Conservation (phyloP, 2,888 invertebrate species). For the Tipula helvola region DNA sequence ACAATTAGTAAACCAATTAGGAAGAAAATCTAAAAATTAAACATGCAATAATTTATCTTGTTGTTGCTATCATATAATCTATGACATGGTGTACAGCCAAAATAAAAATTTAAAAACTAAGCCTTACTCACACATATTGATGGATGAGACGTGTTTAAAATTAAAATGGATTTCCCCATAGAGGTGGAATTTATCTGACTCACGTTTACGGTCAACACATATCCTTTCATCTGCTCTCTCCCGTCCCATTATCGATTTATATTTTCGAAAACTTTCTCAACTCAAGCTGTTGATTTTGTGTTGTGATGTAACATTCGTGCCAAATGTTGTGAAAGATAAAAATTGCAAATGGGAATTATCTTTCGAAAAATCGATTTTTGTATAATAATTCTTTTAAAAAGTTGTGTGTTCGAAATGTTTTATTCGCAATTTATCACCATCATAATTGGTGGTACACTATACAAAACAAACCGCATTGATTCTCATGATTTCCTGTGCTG, state of each 20-base stretch:
- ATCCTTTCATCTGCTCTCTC: background rate
- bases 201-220: background rate
- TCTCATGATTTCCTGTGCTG: background rate
- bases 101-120: background rate
- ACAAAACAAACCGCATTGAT: background rate
- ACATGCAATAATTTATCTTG: background rate
- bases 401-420: background rate
- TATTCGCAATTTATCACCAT: background rate
- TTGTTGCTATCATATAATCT: too few relatives aligned
- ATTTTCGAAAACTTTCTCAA: background rate
- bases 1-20: background rate
- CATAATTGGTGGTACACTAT: background rate
- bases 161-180: background rate
- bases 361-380: background rate
- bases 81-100: background rate
- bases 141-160: background rate
- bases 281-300: background rate
- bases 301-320: background rate
- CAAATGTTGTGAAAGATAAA: background rate
- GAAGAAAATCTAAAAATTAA: background rate
- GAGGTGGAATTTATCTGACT: background rate
- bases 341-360: background rate
- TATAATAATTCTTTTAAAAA: background rate
- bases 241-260: background rate
- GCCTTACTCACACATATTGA: background rate